phyloP scores from a whole-genome alignment of 23 tunicate genomes.

The Halocynthia aurantium region DNA sequence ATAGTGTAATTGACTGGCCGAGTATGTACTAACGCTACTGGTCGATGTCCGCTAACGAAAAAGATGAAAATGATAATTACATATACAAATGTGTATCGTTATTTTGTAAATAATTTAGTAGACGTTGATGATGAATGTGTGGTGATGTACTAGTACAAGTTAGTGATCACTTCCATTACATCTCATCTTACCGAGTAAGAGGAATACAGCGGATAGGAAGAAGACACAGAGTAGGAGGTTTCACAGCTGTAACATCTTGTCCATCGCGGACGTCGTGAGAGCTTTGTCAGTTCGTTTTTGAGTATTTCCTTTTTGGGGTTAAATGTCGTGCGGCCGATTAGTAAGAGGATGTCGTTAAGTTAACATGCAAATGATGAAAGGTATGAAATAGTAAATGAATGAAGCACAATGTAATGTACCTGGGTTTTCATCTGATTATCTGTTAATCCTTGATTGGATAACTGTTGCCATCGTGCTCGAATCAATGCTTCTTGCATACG shows the following conservation, averaged over 20 bases:
- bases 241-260: not conserved
- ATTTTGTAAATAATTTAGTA: too few relatives aligned
- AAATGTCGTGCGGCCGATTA: too few relatives aligned
- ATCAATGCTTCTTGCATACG: too few relatives aligned
- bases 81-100: too few relatives aligned
- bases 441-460: not conserved
- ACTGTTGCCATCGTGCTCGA: not conserved
- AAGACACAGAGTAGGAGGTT: not conserved
- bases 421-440: not conserved
- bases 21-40: not conserved
- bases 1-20: slow-evolving; percentile 7
- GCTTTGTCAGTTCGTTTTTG: not conserved
- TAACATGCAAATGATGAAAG: not conserved
- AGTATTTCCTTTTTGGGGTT: not conserved
- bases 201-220: not conserved
- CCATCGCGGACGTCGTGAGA: slow-evolving; percentile 2
- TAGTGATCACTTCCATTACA: not conserved
- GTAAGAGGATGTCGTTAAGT: too few relatives aligned
- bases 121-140: too few relatives aligned
- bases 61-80: not conserved
- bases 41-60: not conserved
- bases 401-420: slow-evolving; percentile 3
- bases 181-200: slow-evolving; percentile 1
- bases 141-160: too few relatives aligned
- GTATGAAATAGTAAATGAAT: not conserved